These are phyloP conservation scores for Drosophila robusta DNA, from an alignment of 2,888 invertebrate species.

Conservation along the genomic window DNA sequence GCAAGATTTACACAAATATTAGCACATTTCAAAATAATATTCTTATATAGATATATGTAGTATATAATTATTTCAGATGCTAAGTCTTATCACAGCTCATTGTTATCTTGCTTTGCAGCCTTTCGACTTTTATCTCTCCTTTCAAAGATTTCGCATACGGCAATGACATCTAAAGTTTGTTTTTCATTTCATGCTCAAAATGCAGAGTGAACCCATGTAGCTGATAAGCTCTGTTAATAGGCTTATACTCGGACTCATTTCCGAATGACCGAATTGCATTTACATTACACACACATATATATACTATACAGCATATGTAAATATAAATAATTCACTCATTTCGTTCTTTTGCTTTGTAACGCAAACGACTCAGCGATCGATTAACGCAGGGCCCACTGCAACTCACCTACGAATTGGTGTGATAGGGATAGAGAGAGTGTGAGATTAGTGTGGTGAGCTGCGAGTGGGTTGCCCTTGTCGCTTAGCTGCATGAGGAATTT, in stretches of 20 bases:
- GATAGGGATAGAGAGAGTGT: neutral
- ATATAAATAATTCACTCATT: conserved; percentile 22
- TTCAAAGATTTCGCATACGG: conserved; percentile 28
- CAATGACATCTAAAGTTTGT: conserved; percentile 47
- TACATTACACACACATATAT: conserved; percentile 10
- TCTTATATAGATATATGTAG: neutral
- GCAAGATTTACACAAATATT: conserved; percentile 17
- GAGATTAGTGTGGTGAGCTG: neutral
- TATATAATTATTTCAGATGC: conserved; percentile 5
- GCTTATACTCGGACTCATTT: conserved; percentile 32
- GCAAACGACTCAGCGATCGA: conserved; percentile 15
- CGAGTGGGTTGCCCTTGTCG: conserved; percentile 5
- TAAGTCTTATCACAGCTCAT: conserved; percentile 10
- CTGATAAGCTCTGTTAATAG: conserved; percentile 50
- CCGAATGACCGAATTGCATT: conserved; percentile 54
- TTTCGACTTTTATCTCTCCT: conserved; percentile 16
- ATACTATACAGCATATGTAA: conserved; percentile 5
- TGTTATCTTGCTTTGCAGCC: conserved; percentile 17
- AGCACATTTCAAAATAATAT: conserved; percentile 23
- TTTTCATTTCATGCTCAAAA: conserved; percentile 19
- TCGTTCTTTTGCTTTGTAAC: conserved; percentile 23
- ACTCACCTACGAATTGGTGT: conserved; percentile 15
- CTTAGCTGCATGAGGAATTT: too few relatives aligned
- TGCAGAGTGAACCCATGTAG: conserved; percentile 16
- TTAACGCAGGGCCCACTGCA: conserved; percentile 15